Base-by-base conservation (phyloP, 2,113 vertebrate genomes). In the Amazona guildingii region DNA sequence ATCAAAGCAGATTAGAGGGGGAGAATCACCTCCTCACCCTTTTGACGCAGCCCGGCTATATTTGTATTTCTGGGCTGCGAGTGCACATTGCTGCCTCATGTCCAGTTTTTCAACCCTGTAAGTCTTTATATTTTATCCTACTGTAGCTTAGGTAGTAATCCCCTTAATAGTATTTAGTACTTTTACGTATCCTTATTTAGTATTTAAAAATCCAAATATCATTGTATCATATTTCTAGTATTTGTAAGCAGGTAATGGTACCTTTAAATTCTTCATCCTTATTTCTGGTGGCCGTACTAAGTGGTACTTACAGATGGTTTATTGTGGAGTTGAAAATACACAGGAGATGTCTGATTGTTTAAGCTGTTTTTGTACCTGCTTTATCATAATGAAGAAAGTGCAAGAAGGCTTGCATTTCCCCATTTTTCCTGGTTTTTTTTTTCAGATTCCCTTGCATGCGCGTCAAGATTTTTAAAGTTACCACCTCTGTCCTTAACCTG, bases 11-110 rank as follows among this genome's bases (percentile, higher is more conserved):
- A 52, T 10, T 2, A 66, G 23, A 54, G 18, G 15, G 23, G 4
- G 1, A 79, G 29, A 39, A 25, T 75, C 19, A 4, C 49, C 7
- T 51, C 70, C 28, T 82, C 1, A 6, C 1, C 17, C 10, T 76
- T 59, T n/a, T 83, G 35, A 9, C 82, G 39, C 20, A 41, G 57
- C 37, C 37, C 28, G 23, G n/a, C 44, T 55, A 10, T 3, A 0
- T 4, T 21, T 68, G n/a, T 9, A 7, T 54, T 72, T 64, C 15
- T 44, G 37, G 28, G 10, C 33, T 72, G 51, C 2, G 2, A 61
- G 24, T 0, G 1, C 31, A 55, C 25, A 20, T 2, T 41, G 28
- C 6, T 0, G 2, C 8, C 6, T n/a, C 21, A 13, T 10, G 39
- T 62, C 7, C 2, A 55, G 2, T 77, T 69, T 57, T 57, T 59